Base-by-base conservation (phyloP, 2,888 invertebrate species). In the Aquatica leii region DNA sequence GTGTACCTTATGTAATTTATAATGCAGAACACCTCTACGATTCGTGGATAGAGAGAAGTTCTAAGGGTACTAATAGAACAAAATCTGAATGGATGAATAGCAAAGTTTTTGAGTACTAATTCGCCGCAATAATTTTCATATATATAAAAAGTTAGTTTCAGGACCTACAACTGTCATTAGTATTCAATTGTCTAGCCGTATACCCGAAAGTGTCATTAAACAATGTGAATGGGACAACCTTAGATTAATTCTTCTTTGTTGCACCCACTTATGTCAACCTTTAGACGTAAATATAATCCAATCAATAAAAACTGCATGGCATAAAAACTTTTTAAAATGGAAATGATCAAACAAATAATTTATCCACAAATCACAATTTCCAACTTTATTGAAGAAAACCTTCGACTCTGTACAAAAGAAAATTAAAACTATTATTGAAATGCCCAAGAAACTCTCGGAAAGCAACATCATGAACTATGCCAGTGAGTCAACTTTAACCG, bases 61-160 rank as follows among this genome's bases (percentile, higher is more conserved):
- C 40, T 6, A 40, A 40, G 11, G 40, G 40, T 40, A 40, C 40
- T 12, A 40, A 40, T 40, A 3, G 40, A 6, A 6, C 40, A 6
- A 40, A 40, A 40, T 40, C 40, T 40, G 40, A 12, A 40, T n/a
- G n/a, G n/a, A n/a, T 40, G 40, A 12, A 40, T 40, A 40, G 40
- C 40, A 40, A 40, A 40, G 40, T 11, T 40, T 31, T 31, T 9
- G 31, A 31, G 9, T 6, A 31, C 9, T 31, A 9, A 9, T 31
- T 9, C 31, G 4, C 9, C 9, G 4, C 31, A 31, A 4, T 31
- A 6, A 31, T 31, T 9, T 40, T 40, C n/a, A 5, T 14, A 6
- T 40, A 40, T 40, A 40, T 40, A 40, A 40, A 40, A 40, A 3
- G 11, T 11, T 11, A 40, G n/a, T 14, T 40, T 4, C 3, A 40